Conservation (phyloP, 2,113 vertebrate genomes). For the Sylvilagus bachmani region DNA sequence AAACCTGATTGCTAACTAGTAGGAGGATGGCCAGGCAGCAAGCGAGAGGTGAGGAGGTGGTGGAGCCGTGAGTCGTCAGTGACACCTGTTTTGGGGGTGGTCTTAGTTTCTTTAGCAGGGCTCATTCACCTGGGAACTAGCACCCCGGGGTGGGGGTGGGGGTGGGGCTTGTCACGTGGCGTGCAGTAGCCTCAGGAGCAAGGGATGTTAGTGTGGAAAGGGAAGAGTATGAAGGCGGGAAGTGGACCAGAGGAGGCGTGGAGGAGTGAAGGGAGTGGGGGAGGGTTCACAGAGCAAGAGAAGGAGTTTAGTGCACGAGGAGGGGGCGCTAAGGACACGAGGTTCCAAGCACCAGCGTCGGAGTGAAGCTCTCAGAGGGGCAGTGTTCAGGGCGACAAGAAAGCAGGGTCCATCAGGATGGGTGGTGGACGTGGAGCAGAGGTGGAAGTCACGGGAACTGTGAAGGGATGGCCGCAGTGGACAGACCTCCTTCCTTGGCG, state of each 20-base stretch:
- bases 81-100: not conserved
- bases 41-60: accelerated
- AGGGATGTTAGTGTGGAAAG: not conserved
- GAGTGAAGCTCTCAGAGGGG: not conserved
- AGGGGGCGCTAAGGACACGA: not conserved
- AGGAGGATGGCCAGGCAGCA: not conserved
- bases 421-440: not conserved
- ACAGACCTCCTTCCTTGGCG: not conserved
- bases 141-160: too few relatives aligned
- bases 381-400: not conserved
- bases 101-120: not conserved
- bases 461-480: not conserved
- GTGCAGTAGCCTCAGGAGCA: not conserved
- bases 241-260: not conserved
- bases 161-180: not conserved
- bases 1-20: not conserved
- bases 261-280: not conserved
- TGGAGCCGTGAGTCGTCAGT: not conserved
- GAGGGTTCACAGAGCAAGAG: not conserved
- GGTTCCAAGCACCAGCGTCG: not conserved
- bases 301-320: not conserved
- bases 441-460: not conserved
- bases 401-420: accelerated
- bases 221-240: not conserved
- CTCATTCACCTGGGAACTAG: not conserved